A percentile compares a stretch with the other conserved stretches of the same genome.
Evolutionary conservation across 2,797 vertebrate genomes (phyloP).

Genomic region (Rhinella marina): DNA sequence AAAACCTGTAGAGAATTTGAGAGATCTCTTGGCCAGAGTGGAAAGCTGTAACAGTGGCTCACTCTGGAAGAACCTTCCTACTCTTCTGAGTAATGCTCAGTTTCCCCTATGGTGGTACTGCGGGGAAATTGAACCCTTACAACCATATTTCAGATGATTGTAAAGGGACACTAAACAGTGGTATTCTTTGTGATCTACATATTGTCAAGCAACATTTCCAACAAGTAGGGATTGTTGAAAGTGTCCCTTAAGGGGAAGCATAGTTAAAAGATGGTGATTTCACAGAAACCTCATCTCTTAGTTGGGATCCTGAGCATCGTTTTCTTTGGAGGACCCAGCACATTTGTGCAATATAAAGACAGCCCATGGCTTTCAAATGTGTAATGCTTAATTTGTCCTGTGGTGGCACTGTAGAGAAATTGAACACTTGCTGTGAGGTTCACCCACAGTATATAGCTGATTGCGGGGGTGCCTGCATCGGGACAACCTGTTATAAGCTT

Average conservation of each 20-base stretch:
- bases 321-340: not conserved
- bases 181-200: not conserved
- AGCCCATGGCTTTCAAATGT: not conserved
- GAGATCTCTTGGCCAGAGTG: not conserved
- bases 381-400: not conserved
- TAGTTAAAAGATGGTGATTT: not conserved
- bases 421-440: not conserved
- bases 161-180: not conserved
- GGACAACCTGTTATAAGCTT: not conserved
- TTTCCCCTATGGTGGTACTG: not conserved
- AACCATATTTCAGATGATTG: not conserved
- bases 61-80: too few relatives aligned
- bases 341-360: not conserved
- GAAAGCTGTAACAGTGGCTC: too few relatives aligned
- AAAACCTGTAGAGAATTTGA: not conserved
- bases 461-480: not conserved
- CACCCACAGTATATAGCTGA: not conserved
- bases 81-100: not conserved
- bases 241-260: not conserved
- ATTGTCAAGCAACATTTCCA: not conserved
- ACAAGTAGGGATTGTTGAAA: not conserved
- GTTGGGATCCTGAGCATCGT: not conserved
- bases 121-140: not conserved
- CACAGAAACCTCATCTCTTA: not conserved
- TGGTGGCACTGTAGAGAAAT: not conserved